Evolutionary conservation across 1,140 invertebrate species (phyloP).

Genomic region (Potamilus streckersoni): DNA sequence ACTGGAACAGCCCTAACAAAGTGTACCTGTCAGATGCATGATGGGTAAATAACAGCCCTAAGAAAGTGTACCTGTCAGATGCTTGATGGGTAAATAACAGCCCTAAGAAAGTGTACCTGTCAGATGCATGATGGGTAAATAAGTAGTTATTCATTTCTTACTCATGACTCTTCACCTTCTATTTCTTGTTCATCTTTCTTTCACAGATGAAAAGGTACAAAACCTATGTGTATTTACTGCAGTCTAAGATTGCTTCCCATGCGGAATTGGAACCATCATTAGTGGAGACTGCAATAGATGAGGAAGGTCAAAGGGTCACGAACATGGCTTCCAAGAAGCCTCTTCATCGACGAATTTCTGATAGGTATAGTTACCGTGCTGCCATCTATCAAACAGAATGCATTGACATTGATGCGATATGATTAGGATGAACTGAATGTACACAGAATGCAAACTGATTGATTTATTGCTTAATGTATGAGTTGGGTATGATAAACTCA

Average conservation of each 20-base stretch:
- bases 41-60: not conserved
- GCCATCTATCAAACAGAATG: constrained; percentile 65
- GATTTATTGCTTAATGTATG: too few relatives aligned
- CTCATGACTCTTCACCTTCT: not conserved
- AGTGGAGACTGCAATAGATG: constrained; percentile 79
- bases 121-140: not conserved
- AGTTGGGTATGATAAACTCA: too few relatives aligned
- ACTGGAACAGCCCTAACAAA: not conserved
- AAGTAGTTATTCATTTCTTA: not conserved
- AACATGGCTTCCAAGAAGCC: constrained; percentile 34
- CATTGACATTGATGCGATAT: constrained; percentile 26
- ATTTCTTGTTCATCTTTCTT: constrained; percentile 12
- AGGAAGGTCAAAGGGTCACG: constrained; percentile 67
- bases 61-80: not conserved
- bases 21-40: not conserved
- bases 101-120: not conserved
- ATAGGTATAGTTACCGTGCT: constrained; percentile 84
- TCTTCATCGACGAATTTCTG: constrained; percentile 71
- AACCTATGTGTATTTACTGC: constrained; percentile 85
- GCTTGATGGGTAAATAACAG: not conserved
- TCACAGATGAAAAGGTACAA: constrained; percentile 86
- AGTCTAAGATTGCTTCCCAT: constrained; percentile 77
- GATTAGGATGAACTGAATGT: not conserved
- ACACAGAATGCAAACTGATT: too few relatives aligned
- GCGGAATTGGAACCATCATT: constrained; percentile 75